Evolutionary conservation across 2,797 vertebrate species (phyloP).

Genomic region (Chiropotes sagulatus): DNA sequence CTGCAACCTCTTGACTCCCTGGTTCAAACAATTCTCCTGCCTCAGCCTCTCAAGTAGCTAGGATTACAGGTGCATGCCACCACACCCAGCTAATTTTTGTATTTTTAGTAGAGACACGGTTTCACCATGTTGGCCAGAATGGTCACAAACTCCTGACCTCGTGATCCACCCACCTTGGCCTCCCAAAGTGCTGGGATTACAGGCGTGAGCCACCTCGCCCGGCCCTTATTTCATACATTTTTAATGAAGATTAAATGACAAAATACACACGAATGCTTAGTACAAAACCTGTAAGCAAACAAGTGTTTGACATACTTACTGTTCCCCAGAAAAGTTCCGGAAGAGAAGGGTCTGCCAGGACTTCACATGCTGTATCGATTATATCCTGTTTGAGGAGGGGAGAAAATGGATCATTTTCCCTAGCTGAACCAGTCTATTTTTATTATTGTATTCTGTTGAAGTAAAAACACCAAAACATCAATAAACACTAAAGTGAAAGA

Average conservation of each 20-base stretch:
- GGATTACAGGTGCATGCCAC: too few relatives aligned
- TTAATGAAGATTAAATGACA: not conserved
- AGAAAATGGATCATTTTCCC: not conserved
- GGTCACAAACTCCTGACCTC: too few relatives aligned
- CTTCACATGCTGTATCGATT: slow-evolving; percentile 96
- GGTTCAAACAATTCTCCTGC: too few relatives aligned
- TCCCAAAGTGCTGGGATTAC: too few relatives aligned
- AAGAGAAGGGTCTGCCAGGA: slow-evolving; percentile 93
- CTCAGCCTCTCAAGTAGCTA: too few relatives aligned
- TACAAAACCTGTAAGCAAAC: not conserved
- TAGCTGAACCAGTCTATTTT: not conserved
- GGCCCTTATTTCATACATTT: not conserved
- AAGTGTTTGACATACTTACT: slow-evolving; percentile 84
- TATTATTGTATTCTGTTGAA: not conserved
- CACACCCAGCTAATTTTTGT: too few relatives aligned
- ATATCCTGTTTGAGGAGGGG: slow-evolving; percentile 85
- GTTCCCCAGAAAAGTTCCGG: slow-evolving; percentile 98
- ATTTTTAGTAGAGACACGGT: too few relatives aligned
- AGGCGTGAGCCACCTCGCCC: too few relatives aligned
- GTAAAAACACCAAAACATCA: slow-evolving; percentile 30
- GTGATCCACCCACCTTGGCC: too few relatives aligned
- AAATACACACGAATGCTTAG: not conserved
- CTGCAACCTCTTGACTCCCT: too few relatives aligned
- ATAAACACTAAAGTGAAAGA: not conserved
- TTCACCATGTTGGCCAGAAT: too few relatives aligned